These are phyloP conservation scores for Turnix velox DNA, from an alignment of 2,113 vertebrate genomes.

Conservation along the genomic window DNA sequence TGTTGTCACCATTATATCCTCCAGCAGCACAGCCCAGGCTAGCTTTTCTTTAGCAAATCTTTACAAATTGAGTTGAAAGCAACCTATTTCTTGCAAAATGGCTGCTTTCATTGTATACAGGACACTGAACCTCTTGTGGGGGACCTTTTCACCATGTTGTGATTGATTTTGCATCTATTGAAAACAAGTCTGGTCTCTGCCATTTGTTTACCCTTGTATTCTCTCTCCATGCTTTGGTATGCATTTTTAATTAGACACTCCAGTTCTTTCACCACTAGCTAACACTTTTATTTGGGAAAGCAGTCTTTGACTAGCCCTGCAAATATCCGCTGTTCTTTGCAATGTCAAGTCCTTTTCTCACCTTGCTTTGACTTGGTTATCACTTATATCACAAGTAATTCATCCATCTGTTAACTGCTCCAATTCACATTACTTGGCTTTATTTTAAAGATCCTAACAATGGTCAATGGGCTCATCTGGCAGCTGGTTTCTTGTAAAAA, in stretches of 20 bases:
- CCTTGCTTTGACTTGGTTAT: conserved; percentile 71
- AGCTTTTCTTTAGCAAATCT: conserved; percentile 11
- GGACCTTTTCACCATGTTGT: conserved; percentile 66
- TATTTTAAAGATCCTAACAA: conserved; percentile 71
- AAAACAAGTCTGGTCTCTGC: conserved; percentile 68
- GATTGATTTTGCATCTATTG: conserved; percentile 61
- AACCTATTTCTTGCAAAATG: conserved; percentile 51
- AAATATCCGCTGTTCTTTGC: conserved; percentile 68
- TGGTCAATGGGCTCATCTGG: conserved; percentile 68
- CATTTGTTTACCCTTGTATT: conserved; percentile 69
- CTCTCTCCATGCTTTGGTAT: conserved; percentile 60
- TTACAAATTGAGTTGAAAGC: neutral
- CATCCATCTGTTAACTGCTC: conserved; percentile 68
- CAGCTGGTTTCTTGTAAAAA: conserved; percentile 70
- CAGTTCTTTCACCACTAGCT: conserved; percentile 64
- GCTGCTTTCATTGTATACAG: conserved; percentile 61
- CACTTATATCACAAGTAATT: conserved; percentile 70
- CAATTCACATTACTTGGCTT: conserved; percentile 69
- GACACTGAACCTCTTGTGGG: conserved; percentile 39
- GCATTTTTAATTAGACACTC: conserved; percentile 68
- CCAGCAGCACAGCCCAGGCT: neutral
- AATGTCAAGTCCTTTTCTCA: conserved; percentile 71
- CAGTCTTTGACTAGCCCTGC: conserved; percentile 66
- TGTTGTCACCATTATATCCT: neutral
- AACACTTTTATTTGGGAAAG: conserved; percentile 69